phyloP scores from a whole-genome alignment of 2,888 invertebrate species.

The Athalia circularis region DNA sequence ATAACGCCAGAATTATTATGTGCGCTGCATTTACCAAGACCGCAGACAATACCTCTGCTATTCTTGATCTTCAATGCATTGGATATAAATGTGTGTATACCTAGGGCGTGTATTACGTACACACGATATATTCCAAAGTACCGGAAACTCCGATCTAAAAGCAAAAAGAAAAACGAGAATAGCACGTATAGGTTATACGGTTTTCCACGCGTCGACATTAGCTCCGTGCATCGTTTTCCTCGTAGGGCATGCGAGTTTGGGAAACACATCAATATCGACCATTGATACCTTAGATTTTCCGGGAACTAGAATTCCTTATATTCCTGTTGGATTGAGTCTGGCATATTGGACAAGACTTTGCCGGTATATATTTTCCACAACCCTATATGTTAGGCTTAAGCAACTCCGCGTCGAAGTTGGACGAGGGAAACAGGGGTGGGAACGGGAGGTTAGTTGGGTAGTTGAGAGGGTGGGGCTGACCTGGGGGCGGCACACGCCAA shows the following conservation, averaged over 20 bases:
- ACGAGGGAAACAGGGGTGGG: slow-evolving; percentile 48
- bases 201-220: no score
- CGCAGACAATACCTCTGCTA: slow-evolving; percentile 3
- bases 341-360: slow-evolving; percentile 24
- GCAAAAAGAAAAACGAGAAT: no score
- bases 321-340: not conserved
- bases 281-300: not conserved
- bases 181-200: no score
- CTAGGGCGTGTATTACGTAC: no score
- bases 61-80: no score
- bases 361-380: not conserved
- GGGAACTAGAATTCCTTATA: not conserved
- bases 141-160: not conserved
- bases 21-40: slow-evolving; percentile 42
- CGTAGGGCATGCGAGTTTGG: no score
- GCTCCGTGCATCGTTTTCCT: no score
- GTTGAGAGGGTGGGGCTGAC: slow-evolving; percentile 58
- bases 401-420: slow-evolving; percentile 72
- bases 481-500: slow-evolving; percentile 68
- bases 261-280: not conserved
- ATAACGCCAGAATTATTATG: slow-evolving; percentile 72
- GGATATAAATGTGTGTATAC: no score
- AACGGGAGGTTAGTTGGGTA: slow-evolving; percentile 55
- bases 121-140: not conserved
- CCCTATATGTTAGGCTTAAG: slow-evolving; percentile 71